Base-by-base conservation (phyloP, 2,113 vertebrate species). In the Hiodon alosoides region DNA sequence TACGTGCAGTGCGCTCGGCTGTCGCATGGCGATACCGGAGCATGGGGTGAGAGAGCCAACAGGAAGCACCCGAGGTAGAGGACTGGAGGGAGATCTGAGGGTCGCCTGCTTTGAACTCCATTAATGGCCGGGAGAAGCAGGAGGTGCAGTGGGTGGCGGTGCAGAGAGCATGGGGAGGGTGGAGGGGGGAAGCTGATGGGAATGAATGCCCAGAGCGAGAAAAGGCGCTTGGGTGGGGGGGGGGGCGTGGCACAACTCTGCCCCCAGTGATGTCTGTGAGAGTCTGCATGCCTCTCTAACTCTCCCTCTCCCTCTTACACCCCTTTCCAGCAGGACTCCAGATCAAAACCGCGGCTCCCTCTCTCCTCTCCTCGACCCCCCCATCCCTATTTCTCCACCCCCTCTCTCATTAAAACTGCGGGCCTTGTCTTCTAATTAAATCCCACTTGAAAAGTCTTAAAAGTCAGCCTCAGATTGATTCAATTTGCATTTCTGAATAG, bases 361-460 rank as follows among this genome's bases (percentile, higher is more conserved):
- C 84, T 84, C 85, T 82, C 64, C 55, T 57, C 71, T 69, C 61
- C 69, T 66, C 82, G 77, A 77, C 86, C 80, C 80, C 85, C 78
- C 75, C 73, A 67, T 75, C 82, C 78, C 69, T 71, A 69, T 69
- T 77, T 78, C 83, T 80, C 82, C 88, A 86, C 90, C 89, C 89
- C 88, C 88, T 89, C 86, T 90, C 90, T 91, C 89, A 92, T 91
- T 92, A 92, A 92, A 92, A 89, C 88, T 86, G 87, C 86, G 87
- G 88, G 87, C 88, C 86, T 85, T 81, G 84, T 88, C 88, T 90
- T 90, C 90, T 91, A 91, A 90, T 91, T 91, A 91, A 92, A 90
- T 91, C 91, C 90, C 91, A 90, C 88, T 91, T 92, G 89, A 90
- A 92, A 90, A 90, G 89, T 91, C 89, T 91, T 90, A 91, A 90